phyloP scores from a whole-genome alignment of 2,888 invertebrate genomes.

The Polyommatus icarus region DNA sequence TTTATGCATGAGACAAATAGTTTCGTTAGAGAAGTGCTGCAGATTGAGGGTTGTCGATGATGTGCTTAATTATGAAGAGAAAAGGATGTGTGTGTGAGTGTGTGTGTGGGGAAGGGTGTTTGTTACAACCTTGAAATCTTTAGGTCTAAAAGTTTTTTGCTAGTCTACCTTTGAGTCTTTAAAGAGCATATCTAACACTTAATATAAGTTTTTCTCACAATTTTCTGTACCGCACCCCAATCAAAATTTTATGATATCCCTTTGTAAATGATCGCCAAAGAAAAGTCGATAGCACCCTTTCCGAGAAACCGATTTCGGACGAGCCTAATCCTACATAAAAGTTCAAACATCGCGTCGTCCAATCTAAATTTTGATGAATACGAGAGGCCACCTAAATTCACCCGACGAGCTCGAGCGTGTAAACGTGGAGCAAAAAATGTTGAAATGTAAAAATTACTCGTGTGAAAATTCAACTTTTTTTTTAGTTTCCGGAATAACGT shows the following conservation, averaged over 20 bases:
- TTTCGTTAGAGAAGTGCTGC: not conserved
- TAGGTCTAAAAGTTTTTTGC: no score
- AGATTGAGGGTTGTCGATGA: not conserved
- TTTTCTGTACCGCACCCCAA: not conserved
- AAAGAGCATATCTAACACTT: not conserved
- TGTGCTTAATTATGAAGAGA: no score
- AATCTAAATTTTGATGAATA: constrained; percentile 11
- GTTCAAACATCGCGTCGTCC: constrained; percentile 1
- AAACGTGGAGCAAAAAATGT: constrained; percentile 11
- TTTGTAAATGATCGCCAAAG: not conserved
- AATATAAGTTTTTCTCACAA: not conserved
- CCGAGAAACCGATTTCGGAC: constrained; percentile 5
- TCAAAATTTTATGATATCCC: not conserved
- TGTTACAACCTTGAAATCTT: no score
- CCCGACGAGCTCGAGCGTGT: constrained; percentile 5
- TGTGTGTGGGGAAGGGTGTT: no score
- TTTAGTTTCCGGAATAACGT: constrained; percentile 20
- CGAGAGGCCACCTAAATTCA: not conserved
- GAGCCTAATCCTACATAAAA: constrained; percentile 1
- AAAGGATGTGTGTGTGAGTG: no score
- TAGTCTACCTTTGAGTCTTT: no score
- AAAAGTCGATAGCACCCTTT: not conserved
- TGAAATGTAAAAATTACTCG: not conserved
- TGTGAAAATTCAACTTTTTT: not conserved
- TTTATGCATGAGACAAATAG: not conserved